Conservation (phyloP, 2,888 invertebrate species). For the Oxycera nigricornis region DNA sequence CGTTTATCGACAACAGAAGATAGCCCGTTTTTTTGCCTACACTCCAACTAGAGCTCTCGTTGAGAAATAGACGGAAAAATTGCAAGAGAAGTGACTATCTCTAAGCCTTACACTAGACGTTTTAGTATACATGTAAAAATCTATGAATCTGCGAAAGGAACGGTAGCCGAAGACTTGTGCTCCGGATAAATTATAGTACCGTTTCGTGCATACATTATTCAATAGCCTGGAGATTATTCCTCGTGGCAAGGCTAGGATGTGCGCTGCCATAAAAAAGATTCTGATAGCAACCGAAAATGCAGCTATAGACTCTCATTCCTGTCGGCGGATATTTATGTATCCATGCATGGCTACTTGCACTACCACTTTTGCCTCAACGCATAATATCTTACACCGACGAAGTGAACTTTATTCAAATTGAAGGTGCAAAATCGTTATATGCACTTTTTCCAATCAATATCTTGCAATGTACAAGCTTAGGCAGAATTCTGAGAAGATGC, state of each 20-base stretch:
- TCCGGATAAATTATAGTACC: constrained; percentile 38
- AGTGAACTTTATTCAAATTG: constrained; percentile 40
- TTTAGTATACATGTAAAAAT: neutral
- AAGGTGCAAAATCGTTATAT: constrained; percentile 40
- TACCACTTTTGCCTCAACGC: neutral
- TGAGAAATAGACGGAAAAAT: neutral
- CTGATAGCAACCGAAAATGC: constrained; percentile 36
- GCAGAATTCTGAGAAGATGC: neutral
- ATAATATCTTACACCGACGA: constrained; percentile 14
- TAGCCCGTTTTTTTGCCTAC: neutral
- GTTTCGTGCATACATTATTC: constrained; percentile 41
- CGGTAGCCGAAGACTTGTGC: constrained; percentile 10
- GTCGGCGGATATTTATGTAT: constrained; percentile 35
- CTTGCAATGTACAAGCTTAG: neutral
- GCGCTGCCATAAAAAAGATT: constrained; percentile 20
- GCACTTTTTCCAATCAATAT: constrained; percentile 37
- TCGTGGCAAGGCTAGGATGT: neutral
- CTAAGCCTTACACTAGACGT: neutral
- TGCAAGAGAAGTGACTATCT: neutral
- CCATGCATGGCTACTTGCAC: constrained; percentile 19
- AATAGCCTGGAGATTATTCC: constrained; percentile 33
- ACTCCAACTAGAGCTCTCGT: neutral
- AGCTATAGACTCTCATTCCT: constrained; percentile 23
- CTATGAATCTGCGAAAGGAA: constrained; percentile 21
- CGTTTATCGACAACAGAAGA: constrained; percentile 21